Evolutionary conservation across 2,888 invertebrate species (phyloP).

Genomic region (Metallyticus violacea): DNA sequence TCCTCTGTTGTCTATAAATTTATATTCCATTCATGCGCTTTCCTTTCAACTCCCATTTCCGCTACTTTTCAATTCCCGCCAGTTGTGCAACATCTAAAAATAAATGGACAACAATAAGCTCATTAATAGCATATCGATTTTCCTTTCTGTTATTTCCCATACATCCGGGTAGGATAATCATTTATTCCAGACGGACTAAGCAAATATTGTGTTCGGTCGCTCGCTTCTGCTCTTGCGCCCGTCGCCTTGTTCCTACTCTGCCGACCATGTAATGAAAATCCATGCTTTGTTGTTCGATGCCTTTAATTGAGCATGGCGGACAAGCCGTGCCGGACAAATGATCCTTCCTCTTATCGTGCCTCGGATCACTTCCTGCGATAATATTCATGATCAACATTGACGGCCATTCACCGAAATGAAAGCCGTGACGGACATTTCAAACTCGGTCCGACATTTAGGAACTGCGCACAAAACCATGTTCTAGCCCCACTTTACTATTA

Average conservation of each 20-base stretch:
- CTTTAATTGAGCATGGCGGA: neutral
- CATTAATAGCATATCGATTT: neutral
- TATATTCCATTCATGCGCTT: too few relatives aligned
- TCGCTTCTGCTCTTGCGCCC: neutral
- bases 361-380: neutral
- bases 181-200: neutral
- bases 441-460: neutral
- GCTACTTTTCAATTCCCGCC: neutral
- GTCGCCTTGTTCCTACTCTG: neutral
- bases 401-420: neutral
- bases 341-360: neutral
- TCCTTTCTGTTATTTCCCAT: neutral
- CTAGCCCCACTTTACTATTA: too few relatives aligned
- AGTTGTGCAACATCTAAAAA: neutral
- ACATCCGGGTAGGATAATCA: neutral
- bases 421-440: neutral
- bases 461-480: too few relatives aligned
- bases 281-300: neutral
- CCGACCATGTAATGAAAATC: neutral
- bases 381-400: neutral
- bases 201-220: neutral
- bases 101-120: neutral
- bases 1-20: too few relatives aligned
- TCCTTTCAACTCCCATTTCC: neutral
- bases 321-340: neutral